phyloP scores from a whole-genome alignment of 2,888 invertebrate genomes.

The Sympetrum striolatum region DNA sequence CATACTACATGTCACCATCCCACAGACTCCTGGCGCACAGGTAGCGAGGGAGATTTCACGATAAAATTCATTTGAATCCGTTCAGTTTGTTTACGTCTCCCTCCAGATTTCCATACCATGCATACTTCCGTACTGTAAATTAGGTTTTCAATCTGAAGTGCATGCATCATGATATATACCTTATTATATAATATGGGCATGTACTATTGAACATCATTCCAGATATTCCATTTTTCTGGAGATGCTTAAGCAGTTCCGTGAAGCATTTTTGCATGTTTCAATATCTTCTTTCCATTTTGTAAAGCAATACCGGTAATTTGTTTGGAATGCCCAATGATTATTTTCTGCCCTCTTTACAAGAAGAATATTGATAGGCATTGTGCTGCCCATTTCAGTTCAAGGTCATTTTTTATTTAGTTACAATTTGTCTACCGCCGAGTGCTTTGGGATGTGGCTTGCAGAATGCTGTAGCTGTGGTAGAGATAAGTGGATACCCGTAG shows the following conservation, averaged over 20 bases:
- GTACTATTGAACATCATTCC: conserved; percentile 15
- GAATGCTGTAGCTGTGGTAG: conserved; percentile 41
- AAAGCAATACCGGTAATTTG: neutral
- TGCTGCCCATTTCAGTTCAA: neutral
- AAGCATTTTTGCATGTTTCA: conserved; percentile 26
- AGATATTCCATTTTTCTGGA: neutral
- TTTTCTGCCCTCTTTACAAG: neutral
- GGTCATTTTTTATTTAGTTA: conserved; percentile 25
- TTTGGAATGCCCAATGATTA: conserved; percentile 19
- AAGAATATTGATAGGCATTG: neutral
- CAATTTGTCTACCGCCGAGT: conserved; percentile 38
- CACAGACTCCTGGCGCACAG: conserved; percentile 58
- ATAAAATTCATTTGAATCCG: neutral
- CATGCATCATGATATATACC: conserved; percentile 13
- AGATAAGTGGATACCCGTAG: conserved; percentile 31
- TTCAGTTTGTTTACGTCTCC: conserved; percentile 30
- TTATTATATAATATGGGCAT: neutral
- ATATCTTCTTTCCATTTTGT: neutral
- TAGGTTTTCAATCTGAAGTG: conserved; percentile 23
- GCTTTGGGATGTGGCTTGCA: conserved; percentile 42
- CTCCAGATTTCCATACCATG: conserved; percentile 27
- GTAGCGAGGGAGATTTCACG: conserved; percentile 47
- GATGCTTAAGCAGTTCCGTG: neutral
- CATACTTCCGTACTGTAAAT: conserved; percentile 6
- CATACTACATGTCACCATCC: conserved; percentile 86